phyloP scores from a whole-genome alignment of 2,797 vertebrate genomes.

The Thaleichthys pacificus region DNA sequence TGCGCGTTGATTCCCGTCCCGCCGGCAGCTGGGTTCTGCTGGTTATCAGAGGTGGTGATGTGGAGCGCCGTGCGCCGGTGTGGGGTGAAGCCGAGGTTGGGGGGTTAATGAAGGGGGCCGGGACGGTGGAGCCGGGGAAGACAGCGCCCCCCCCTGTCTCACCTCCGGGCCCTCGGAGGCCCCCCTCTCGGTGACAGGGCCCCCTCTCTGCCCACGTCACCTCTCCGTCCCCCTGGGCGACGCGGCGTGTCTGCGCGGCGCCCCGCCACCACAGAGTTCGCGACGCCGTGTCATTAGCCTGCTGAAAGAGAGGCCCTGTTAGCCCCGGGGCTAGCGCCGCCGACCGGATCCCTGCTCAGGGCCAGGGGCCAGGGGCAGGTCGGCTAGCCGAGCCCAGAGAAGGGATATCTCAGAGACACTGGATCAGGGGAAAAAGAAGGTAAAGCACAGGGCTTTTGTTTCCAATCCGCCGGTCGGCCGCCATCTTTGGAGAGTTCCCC shows the following conservation, averaged over 20 bases:
- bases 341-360: conserved; percentile 27
- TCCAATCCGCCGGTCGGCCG: conserved; percentile 19
- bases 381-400: conserved; percentile 14
- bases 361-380: conserved; percentile 20
- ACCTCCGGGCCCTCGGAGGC: conserved; percentile 58
- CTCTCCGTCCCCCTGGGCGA: conserved; percentile 61
- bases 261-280: conserved; percentile 50
- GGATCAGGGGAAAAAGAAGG: conserved; percentile 3
- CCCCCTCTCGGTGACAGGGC: conserved; percentile 43
- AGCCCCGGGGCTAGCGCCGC: conserved; percentile 22
- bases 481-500: conserved; percentile 1
- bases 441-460: conserved; percentile 30
- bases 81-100: conserved; percentile 60
- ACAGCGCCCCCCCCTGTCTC: conserved; percentile 69
- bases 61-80: conserved; percentile 43
- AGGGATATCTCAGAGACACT: conserved; percentile 28
- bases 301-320: conserved; percentile 59
- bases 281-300: conserved; percentile 71
- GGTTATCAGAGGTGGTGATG: conserved; percentile 51
- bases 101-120: conserved; percentile 70
- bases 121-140: conserved; percentile 39
- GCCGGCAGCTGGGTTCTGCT: conserved; percentile 28
- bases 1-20: conserved; percentile 75
- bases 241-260: conserved; percentile 42
- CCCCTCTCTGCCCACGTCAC: conserved; percentile 71